Conservation (phyloP, 2,113 vertebrate genomes). For the Silurus asotus region DNA sequence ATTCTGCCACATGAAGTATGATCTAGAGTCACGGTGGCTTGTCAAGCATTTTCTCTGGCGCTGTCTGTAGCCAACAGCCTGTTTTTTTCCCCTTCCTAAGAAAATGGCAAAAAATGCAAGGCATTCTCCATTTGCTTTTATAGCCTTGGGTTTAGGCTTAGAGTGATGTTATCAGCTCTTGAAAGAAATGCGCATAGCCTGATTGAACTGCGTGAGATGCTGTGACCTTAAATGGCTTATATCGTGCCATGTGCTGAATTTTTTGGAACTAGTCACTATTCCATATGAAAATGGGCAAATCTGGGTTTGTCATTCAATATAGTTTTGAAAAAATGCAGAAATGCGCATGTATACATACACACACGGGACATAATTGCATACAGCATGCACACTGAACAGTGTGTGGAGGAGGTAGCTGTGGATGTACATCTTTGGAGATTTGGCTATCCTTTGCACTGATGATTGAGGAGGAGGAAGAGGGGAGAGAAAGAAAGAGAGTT, state of each 20-base stretch:
- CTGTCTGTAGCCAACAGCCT: constrained; percentile 14
- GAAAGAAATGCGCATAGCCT: constrained; percentile 15
- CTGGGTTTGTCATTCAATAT: not conserved
- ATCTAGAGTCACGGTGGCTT: constrained; percentile 2
- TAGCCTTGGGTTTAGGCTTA: constrained; percentile 41
- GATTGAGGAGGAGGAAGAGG: not conserved
- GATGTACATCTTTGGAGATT: not conserved
- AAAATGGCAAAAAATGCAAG: constrained; percentile 42
- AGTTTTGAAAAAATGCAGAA: not conserved
- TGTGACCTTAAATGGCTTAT: constrained; percentile 12
- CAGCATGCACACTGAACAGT: not conserved
- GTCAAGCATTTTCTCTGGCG: not conserved
- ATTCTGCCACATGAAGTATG: not conserved
- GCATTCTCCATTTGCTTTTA: constrained; percentile 50
- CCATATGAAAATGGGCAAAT: not conserved
- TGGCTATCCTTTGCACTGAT: not conserved
- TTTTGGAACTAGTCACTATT: not conserved
- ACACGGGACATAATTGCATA: not conserved
- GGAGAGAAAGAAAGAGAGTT: constrained; percentile 24
- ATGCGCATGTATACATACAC: not conserved
- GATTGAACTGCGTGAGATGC: constrained; percentile 21
- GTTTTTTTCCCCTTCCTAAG: constrained; percentile 22
- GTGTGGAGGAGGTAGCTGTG: not conserved
- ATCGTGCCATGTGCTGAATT: not conserved
- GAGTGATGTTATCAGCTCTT: constrained; percentile 50